Base-by-base conservation (phyloP, 2,113 vertebrate genomes). In the Lepisosteus osseus region DNA sequence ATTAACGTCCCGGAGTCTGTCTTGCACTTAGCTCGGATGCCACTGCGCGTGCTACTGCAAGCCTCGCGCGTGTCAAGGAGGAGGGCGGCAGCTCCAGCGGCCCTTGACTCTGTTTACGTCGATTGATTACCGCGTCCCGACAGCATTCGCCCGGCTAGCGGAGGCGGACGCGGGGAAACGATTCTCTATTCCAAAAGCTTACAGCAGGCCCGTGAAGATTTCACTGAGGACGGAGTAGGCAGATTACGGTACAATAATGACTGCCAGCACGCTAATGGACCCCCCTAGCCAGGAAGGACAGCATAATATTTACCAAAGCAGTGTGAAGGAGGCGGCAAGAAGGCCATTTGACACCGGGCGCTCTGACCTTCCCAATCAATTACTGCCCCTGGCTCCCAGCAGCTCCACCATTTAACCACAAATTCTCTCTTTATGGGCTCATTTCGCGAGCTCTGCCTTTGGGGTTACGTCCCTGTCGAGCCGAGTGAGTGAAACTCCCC, bases 231-330 rank as follows among this genome's bases (percentile, higher is more conserved):
- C 76, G 68, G 51, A 74, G 77, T 83, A 74, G 67, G 79, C 83
- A 84, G 85, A 85, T 72, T 82, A 72, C 69, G 69, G 68, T 67
- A 14, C 68, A 82, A 76, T 70, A 81, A 83, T 83, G 76, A 81
- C 72, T 74, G 68, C 64, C 70, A 54, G 77, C 63, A 72, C 73
- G 66, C 68, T 74, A 77, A 84, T 82, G 79, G 81, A 84, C 84
- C 77, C 81, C 74, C 67, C 65, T 70, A 67, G 72, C 70, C 78
- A 74, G 67, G 77, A 79, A 73, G 62, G 75, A 76, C 74, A 74
- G 72, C 73, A 79, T 76, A 82, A 78, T 85, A 80, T 83, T 83
- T 75, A 83, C 79, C 75, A 74, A 82, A 73, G 76, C 72, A 67
- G 54, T 65, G 65, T 71, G 64, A 8, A n/a, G 54, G 59, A 75